Evolutionary conservation across 1,140 invertebrate species (phyloP), one percentile per base, ranked within the genome.

Genomic region (Heterodera schachtii): DNA sequence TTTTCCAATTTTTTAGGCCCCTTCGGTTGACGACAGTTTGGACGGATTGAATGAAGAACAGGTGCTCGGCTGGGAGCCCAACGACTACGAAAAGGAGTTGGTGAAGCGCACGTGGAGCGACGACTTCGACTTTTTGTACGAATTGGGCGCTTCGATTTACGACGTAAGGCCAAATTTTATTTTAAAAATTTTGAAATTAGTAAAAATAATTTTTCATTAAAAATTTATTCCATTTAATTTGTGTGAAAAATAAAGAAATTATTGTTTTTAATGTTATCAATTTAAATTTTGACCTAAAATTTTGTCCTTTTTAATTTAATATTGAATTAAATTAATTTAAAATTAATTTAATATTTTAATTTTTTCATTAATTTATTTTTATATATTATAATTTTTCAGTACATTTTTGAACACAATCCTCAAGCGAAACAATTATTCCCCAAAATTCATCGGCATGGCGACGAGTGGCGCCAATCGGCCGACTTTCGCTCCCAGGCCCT

Each of bases 101-200:
- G 78, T 88, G 13, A 89, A 89, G 67, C 80, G 77, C 13, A 89
- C 88, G 2, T 89, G 88, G 88, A 89, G 86, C 46, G 88, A 89
- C 73, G 88, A 89, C 64, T 89, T 89, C 70, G 87, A 90, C 60
- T 88, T 88, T 77, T 80, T 89, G 13, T 90, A 90, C 78, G 82
- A 90, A 31, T 78, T 89, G 16, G 88, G 88, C 7, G 47, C 86
- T 43, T 66, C 81, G 5, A 89, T 87, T 67, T 87, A 89, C 74
- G 81, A 47, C 5, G 77, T 78, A 11, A 67, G 52, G 31, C 31
- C 31, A 31, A 31, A 1, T 31, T 31, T 31, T 9, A 13, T 3
- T 31, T n/a, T 19, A 64, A 19, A 16, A 64, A 19, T 64, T 19
- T 64, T 64, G 11, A 52, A 52, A 31, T 31, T 31, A 1, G 31